Conservation (phyloP, 2,113 vertebrate species). For the Chelonoidis abingdonii region DNA sequence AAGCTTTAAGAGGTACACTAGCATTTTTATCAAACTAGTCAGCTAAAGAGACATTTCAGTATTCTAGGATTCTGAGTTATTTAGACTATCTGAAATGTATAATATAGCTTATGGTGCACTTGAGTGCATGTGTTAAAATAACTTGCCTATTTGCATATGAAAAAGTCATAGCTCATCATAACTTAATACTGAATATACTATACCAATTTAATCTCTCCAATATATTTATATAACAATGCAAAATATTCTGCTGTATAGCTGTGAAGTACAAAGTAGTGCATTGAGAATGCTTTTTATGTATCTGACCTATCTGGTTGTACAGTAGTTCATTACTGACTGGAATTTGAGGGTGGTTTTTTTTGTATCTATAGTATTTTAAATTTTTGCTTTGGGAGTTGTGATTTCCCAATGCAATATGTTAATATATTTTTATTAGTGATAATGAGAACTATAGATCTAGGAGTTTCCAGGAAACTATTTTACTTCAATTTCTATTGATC, state of each 20-base stretch:
- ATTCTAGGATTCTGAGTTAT: neutral
- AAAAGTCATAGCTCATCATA: conserved; percentile 12
- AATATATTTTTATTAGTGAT: conserved; percentile 34
- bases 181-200: neutral
- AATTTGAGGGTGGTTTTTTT: conserved; percentile 19
- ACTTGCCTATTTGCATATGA: neutral
- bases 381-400: conserved; percentile 38
- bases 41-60: neutral
- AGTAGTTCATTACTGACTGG: neutral
- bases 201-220: neutral
- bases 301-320: neutral
- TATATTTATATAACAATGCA: neutral
- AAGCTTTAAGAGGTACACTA: neutral
- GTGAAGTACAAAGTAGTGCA: neutral
- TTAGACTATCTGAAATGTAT: conserved; percentile 10
- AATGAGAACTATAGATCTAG: conserved; percentile 26
- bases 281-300: neutral
- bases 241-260: neutral
- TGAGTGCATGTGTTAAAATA: conserved; percentile 1
- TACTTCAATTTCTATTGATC: neutral
- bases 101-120: neutral
- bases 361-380: conserved; percentile 38
- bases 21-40: neutral
- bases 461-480: conserved; percentile 18
- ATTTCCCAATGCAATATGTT: conserved; percentile 57